Conservation (phyloP, 2,797 vertebrate genomes). For the Leucoraja ocellata region DNA sequence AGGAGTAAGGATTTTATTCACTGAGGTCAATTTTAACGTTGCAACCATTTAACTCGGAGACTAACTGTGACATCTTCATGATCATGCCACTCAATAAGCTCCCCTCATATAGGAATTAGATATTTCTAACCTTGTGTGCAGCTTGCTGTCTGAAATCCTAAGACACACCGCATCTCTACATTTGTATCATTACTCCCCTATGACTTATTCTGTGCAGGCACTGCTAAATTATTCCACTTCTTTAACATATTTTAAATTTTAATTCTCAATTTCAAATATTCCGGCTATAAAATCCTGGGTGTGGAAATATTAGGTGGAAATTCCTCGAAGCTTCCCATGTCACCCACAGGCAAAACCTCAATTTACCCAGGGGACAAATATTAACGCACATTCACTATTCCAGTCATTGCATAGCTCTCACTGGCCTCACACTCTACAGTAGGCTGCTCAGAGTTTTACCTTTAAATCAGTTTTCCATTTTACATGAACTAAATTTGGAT, state of each 20-base stretch:
- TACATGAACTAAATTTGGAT: neutral
- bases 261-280: conserved; percentile 13
- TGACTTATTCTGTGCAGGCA: conserved; percentile 6
- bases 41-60: neutral
- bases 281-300: neutral
- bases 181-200: neutral
- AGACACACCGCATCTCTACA: neutral
- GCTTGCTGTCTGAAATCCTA: neutral
- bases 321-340: neutral
- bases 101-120: neutral
- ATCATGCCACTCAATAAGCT: neutral
- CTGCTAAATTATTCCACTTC: conserved; percentile 27
- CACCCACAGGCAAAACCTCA: neutral
- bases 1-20: neutral
- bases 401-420: neutral
- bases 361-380: neutral
- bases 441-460: neutral
- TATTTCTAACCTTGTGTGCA: neutral
- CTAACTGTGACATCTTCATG: neutral
- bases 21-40: neutral
- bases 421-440: no score
- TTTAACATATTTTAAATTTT: conserved; percentile 24
- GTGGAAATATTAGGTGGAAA: conserved; percentile 13
- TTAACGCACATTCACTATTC: neutral
- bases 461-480: neutral